Conservation (phyloP, 1,140 invertebrate genomes). For the Bombus pascuorum region DNA sequence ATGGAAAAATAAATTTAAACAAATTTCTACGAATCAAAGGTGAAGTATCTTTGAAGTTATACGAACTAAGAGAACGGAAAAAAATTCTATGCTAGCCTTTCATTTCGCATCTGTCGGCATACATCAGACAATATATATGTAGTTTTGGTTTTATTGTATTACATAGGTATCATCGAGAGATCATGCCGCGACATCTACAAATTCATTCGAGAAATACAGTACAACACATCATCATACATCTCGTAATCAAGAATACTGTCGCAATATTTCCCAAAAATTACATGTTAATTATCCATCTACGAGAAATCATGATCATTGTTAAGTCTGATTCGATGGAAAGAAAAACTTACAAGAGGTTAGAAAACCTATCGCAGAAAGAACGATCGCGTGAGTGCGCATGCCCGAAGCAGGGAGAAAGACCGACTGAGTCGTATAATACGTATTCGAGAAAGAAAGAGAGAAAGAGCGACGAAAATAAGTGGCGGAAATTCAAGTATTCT, state of each 20-base stretch:
- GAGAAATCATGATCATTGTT: background rate
- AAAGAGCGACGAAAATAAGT: conserved; percentile 21
- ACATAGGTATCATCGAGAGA: background rate
- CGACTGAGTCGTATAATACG: background rate
- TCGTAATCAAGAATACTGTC: background rate
- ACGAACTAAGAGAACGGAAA: background rate
- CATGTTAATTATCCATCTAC: background rate
- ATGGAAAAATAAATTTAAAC: background rate
- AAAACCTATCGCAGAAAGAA: background rate
- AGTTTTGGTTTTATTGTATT: conserved; percentile 18
- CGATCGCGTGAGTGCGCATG: background rate
- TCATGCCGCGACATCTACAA: conserved; percentile 17
- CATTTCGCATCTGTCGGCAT: conserved; percentile 9
- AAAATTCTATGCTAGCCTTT: background rate
- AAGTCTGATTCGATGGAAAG: too few relatives aligned
- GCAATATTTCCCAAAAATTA: background rate
- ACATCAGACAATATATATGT: conserved; percentile 5
- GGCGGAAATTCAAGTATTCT: conserved; percentile 33
- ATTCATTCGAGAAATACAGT: background rate
- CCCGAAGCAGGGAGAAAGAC: background rate
- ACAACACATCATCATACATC: background rate
- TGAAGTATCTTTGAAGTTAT: background rate
- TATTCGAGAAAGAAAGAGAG: conserved; percentile 7
- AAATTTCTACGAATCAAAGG: background rate
- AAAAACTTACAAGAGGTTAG: background rate